Base-by-base conservation (phyloP, 2,888 invertebrate species). In the Ischnura elegans region DNA sequence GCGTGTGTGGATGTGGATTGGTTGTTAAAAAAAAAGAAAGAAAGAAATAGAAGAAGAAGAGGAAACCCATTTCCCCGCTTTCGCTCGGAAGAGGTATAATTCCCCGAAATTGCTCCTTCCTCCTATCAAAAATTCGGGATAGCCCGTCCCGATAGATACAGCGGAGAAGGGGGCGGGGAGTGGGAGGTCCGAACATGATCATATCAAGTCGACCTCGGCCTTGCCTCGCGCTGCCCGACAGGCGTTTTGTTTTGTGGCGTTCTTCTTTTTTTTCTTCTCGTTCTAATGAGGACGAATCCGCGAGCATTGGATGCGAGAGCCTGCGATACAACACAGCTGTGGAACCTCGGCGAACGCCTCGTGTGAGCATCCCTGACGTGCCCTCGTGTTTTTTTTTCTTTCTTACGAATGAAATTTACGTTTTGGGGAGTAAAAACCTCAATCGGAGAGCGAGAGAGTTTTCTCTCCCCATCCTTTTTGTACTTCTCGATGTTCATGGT, bases 401-500 rank as follows among this genome's bases (percentile, higher is more conserved):
- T 76, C 76, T 25, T n/a, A 8, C 76, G 76, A 76, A 76, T 76
- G 76, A 76, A 76, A 76, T 36, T 29, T 76, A 36, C 76, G 29
- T 76, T 76, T 36, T 29, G 29, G 29, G 76, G 10, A 29, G 36
- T 76, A 76, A 76, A 36, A 29, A 76, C 16, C 76, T 29, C 76
- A 16, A 0, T 29, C 3, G 29, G 29, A 13, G 76, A 36, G 36
- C n/a, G 29, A 13, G 36, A 36, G 13, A 36, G 36, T 76, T n/a
- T 45, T 86, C 86, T 86, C 86, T 86, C 25, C 21, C 13, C 66
- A 8, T 2, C 8, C 61, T 43, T 43, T 90, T 66, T 90, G 13
- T 42, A 13, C 29, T 90, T n/a, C 43, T 45, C 66, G 90, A 61
- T 90, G 61, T 90, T 42, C 43, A n/a, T n/a, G n/a, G n/a, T n/a